Evolutionary conservation across 2,888 invertebrate genomes (phyloP).

Genomic region (Trisateles emortualis): DNA sequence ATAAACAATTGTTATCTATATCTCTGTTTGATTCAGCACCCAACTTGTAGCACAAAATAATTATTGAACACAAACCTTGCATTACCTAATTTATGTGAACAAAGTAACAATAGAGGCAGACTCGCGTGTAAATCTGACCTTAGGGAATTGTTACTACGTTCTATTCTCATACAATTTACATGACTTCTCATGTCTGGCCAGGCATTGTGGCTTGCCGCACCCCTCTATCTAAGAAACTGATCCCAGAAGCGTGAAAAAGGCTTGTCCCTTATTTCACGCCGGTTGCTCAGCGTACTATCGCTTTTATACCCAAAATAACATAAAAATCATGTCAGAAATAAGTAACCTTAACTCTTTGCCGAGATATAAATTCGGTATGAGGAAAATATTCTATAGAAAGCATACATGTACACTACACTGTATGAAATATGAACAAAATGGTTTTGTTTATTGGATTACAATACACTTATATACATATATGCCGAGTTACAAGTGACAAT

Average conservation of each 20-base stretch:
- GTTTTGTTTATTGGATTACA: constrained; percentile 15
- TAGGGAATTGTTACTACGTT: not conserved
- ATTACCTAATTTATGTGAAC: not conserved
- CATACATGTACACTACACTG: constrained; percentile 11
- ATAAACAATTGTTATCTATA: not conserved
- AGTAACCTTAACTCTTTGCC: constrained; percentile 21
- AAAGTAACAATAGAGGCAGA: constrained; percentile 7
- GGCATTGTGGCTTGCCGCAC: constrained; percentile 35
- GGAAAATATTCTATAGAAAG: constrained; percentile 12
- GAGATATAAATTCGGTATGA: constrained; percentile 18
- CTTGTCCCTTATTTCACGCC: constrained; percentile 66
- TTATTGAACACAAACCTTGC: constrained; percentile 2
- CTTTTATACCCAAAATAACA: constrained; percentile 34
- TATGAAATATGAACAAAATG: constrained; percentile 8
- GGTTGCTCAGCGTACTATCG: constrained; percentile 47
- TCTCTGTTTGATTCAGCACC: not conserved
- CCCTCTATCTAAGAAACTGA: constrained; percentile 43
- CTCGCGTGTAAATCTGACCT: not conserved
- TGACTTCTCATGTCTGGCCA: constrained; percentile 7
- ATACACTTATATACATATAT: constrained; percentile 6
- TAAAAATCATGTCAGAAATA: constrained; percentile 43
- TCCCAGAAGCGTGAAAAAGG: constrained; percentile 53
- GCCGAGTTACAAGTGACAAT: constrained; percentile 1
- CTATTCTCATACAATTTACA: constrained; percentile 10
- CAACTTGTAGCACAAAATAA: not conserved